Base-by-base conservation (phyloP, 2,113 vertebrate species). In the Cryptomyrus ogoouensis region DNA sequence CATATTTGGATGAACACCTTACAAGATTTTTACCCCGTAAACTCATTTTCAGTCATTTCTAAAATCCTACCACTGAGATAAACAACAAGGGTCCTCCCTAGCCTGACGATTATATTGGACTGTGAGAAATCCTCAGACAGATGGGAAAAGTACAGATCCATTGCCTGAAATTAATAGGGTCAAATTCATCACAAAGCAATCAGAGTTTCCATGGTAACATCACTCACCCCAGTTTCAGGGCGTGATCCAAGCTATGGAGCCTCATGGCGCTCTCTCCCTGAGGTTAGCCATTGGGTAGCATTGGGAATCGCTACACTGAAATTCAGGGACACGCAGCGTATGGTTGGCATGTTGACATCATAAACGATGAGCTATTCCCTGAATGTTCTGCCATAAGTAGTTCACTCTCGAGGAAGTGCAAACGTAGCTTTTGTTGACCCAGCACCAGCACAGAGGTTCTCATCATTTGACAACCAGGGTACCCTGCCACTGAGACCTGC, bases 201-300 rank as follows among this genome's bases (percentile, higher is more conserved):
- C 89, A 47, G 89, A 21, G 89, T 89, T 89, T 19, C 89, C 42
- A 84, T 89, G 89, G 89, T n/a, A 89, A 85, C 89, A 24, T 84
- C 89, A 35, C 52, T 85, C 89, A 47, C 39, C 56, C 21, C 42
- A 84, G 80, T 47, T 58, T 27, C 39, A 53, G 52, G 80, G 46
- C 80, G 53, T 6, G 24, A 89, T 84, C 80, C 39, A 46, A 77
- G 24, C 35, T 47, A 24, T 31, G 1, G 56, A 66, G 83, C 5
- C 24, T 27, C 44, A 46, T 12, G 17, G 3, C 13, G 2, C 44
- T 52, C 50, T 83, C 31, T 44, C 35, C 77, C 50, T 24, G 39
- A 58, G 50, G 74, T 24, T 17, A 52, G 24, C 17, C 10, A 6
- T 58, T 62, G 56, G 49, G 46, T 24, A 83, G 4, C 19, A 7